Percentiles rank a stretch among this genome's conserved stretches.
Evolutionary conservation across 2,888 invertebrate genomes (phyloP).

Genomic region (Patella caerulea): DNA sequence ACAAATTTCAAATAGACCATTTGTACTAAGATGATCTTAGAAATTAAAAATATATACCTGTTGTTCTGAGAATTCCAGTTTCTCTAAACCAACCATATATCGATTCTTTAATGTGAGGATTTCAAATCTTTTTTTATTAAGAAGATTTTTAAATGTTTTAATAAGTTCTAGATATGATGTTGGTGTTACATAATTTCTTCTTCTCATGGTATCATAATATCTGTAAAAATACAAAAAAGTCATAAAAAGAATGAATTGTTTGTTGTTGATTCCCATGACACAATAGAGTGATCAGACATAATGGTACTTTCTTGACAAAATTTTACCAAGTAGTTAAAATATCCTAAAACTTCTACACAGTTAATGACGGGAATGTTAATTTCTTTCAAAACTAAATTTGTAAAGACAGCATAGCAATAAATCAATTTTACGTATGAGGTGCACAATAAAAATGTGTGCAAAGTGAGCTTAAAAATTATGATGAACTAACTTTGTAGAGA

Average conservation of each 20-base stretch:
- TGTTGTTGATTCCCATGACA: no score
- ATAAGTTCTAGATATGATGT: slow-evolving; percentile 71
- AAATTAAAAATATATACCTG: slow-evolving; percentile 55
- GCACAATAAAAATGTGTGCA: no score
- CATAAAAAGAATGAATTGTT: no score
- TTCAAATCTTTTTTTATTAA: slow-evolving; percentile 68
- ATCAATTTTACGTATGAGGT: no score
- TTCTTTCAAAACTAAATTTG: no score
- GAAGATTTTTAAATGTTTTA: slow-evolving; percentile 69
- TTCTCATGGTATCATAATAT: slow-evolving; percentile 65
- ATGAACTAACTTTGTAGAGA: slow-evolving; percentile 63
- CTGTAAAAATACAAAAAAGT: slow-evolving; percentile 35
- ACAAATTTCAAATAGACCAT: no score
- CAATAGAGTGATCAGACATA: no score
- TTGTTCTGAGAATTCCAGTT: slow-evolving; percentile 68
- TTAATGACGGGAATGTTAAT: no score
- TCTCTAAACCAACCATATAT: slow-evolving; percentile 75
- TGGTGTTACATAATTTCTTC: slow-evolving; percentile 70
- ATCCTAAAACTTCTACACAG: no score
- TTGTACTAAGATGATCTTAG: neutral
- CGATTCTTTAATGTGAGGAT: slow-evolving; percentile 74
- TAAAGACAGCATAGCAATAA: no score
- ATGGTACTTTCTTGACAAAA: no score
- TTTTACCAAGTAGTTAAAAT: no score
- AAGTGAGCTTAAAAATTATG: neutral